Percentiles rank a stretch among this genome's conserved stretches.
phyloP scores from a whole-genome alignment of 1,140 invertebrate species.

The Halictus rubicundus region DNA sequence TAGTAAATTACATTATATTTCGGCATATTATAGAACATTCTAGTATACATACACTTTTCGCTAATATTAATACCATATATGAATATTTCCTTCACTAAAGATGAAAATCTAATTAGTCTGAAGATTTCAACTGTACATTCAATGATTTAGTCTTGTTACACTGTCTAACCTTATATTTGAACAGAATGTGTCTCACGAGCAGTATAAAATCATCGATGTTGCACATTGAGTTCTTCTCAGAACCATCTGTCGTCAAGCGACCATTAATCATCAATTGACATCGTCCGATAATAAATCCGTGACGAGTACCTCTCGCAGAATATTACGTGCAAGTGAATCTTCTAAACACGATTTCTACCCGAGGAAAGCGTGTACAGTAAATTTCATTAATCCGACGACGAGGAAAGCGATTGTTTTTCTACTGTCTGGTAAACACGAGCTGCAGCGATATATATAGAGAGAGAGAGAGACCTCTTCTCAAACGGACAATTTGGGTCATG shows the following conservation, averaged over 20 bases:
- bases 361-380: too few relatives aligned
- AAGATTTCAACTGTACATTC: too few relatives aligned
- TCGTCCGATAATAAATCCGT: neutral
- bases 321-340: neutral
- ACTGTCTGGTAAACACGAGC: neutral
- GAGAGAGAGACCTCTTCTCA: slow-evolving; percentile 3
- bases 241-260: neutral
- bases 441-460: slow-evolving; percentile 14
- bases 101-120: too few relatives aligned
- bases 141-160: too few relatives aligned
- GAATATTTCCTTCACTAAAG: too few relatives aligned
- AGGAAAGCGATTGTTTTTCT: slow-evolving; percentile 33
- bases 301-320: neutral
- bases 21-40: too few relatives aligned
- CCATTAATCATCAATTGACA: neutral
- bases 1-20: too few relatives aligned
- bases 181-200: too few relatives aligned
- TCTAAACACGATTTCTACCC: neutral
- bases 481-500: slow-evolving; percentile 52
- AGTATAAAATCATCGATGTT: too few relatives aligned
- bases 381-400: slow-evolving; percentile 21
- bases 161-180: too few relatives aligned
- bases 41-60: too few relatives aligned
- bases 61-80: too few relatives aligned
- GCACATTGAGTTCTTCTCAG: neutral